Conservation (phyloP, 2,888 invertebrate genomes). For the Caenorhabditis plicata region DNA sequence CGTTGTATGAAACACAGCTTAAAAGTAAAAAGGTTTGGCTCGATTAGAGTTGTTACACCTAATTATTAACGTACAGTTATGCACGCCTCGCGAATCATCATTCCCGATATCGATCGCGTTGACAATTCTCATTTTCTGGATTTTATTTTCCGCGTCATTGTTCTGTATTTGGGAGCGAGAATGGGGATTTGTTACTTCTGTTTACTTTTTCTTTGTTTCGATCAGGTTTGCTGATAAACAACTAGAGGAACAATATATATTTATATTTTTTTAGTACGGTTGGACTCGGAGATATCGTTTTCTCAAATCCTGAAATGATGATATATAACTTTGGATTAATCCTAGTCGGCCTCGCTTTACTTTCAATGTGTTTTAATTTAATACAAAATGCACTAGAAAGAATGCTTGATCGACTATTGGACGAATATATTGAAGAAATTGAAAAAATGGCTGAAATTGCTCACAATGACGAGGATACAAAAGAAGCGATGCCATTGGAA, state of each 20-base stretch:
- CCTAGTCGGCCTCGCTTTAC: conserved; percentile 60
- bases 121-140: conserved; percentile 59
- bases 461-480: conserved; percentile 42
- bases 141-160: conserved; percentile 51
- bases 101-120: conserved; percentile 62
- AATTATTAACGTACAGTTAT: no score
- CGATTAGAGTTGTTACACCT: no score
- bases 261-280: conserved; percentile 58
- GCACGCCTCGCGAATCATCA: no score
- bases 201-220: conserved; percentile 65
- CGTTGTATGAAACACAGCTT: no score
- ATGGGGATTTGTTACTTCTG: conserved; percentile 51
- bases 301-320: conserved; percentile 64
- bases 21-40: no score
- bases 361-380: conserved; percentile 64
- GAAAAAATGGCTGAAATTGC: conserved; percentile 63
- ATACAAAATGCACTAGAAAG: conserved; percentile 50
- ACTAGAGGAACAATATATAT: background rate
- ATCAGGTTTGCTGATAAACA: conserved; percentile 46
- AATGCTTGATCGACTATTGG: conserved; percentile 50
- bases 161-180: conserved; percentile 44
- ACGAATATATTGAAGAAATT: conserved; percentile 61
- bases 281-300: conserved; percentile 62
- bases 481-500: conserved; percentile 55
- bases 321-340: conserved; percentile 62